Evolutionary conservation across 2,888 invertebrate species (phyloP), one percentile per base, ranked within the genome.

Genomic region (Lucinisca nassula): DNA sequence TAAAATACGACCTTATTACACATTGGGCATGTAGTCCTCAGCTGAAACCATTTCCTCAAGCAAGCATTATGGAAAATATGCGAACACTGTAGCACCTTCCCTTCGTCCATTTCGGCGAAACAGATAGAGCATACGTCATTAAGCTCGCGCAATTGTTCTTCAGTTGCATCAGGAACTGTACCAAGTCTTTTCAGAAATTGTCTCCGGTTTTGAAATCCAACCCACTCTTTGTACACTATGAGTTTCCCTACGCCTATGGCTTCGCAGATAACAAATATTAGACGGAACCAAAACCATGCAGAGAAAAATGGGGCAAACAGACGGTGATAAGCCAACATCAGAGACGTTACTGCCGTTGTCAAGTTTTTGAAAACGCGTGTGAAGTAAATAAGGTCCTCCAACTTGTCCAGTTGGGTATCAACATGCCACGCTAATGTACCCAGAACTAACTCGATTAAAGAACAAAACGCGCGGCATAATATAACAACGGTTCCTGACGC

Each of bases 31-130:
- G 61, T 61, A 10, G 61, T 8, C 21, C 30, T 24, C 10, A 30
- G 24, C 67, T 67, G 67, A 35, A 67, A 67, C 67, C 32, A 67
- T 17, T 67, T 67, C 67, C 67, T 67, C 35, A 67, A 30, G 24
- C 67, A 67, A 3, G 67, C 32, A 6, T 32, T 35, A 21, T 67
- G 67, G 21, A 67, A 67, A 35, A 67, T 67, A 67, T 67, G 67
- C 17, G 67, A 67, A 21, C 67, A 67, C 8, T 67, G 27, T 0
- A 67, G 21, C 12, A 67, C 67, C 21, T 67, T 67, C 12, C 67
- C 67, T 35, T 67, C 67, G 35, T 32, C 21, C 67, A 67, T 67
- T 35, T 35, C 67, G 10, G 67, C 67, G 17, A 67, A 35, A 67
- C 67, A 67, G 32, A 67, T 67, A 17, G 67, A 32, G 67, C 67